A percentile compares a stretch with the other conserved stretches of the same genome.
Evolutionary conservation across 1,140 invertebrate genomes (phyloP).

Genomic region (Probaryconus sp.): DNA sequence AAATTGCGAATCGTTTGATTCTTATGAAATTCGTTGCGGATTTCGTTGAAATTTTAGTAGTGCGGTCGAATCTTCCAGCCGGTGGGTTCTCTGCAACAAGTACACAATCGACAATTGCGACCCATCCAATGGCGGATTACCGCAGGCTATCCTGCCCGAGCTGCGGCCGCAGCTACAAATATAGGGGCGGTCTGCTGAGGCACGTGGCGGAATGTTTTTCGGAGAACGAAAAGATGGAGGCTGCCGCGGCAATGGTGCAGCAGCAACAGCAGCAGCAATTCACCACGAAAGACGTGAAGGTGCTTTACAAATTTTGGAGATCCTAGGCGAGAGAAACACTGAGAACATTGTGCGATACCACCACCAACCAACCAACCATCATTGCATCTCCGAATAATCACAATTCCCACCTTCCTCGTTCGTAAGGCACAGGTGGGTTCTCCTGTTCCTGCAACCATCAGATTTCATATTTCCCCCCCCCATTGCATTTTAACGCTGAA

Average conservation of each 20-base stretch:
- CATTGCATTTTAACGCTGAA: too few relatives aligned
- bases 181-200: slow-evolving; percentile 71
- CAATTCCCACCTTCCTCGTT: slow-evolving; percentile 55
- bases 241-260: slow-evolving; percentile 55
- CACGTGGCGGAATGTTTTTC: slow-evolving; percentile 73
- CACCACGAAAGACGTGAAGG: slow-evolving; percentile 66
- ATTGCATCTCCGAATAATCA: slow-evolving; percentile 51
- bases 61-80: slow-evolving; percentile 71
- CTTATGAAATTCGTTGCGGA: slow-evolving; percentile 57
- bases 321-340: slow-evolving; percentile 55
- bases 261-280: slow-evolving; percentile 62
- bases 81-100: slow-evolving; percentile 56
- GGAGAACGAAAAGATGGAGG: slow-evolving; percentile 68
- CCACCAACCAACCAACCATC: slow-evolving; percentile 25
- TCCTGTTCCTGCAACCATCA: slow-evolving; percentile 48
- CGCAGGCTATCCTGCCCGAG: slow-evolving; percentile 71
- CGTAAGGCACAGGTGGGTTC: slow-evolving; percentile 61
- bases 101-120: slow-evolving; percentile 59
- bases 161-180: slow-evolving; percentile 74
- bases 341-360: slow-evolving; percentile 45
- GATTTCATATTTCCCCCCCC: slow-evolving; percentile 28
- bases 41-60: slow-evolving; percentile 67
- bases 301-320: slow-evolving; percentile 72
- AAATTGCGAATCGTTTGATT: too few relatives aligned
- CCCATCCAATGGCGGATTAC: slow-evolving; percentile 70